Evolutionary conservation across 2,797 vertebrate genomes (phyloP).

Genomic region (Etheostoma perlongum): DNA sequence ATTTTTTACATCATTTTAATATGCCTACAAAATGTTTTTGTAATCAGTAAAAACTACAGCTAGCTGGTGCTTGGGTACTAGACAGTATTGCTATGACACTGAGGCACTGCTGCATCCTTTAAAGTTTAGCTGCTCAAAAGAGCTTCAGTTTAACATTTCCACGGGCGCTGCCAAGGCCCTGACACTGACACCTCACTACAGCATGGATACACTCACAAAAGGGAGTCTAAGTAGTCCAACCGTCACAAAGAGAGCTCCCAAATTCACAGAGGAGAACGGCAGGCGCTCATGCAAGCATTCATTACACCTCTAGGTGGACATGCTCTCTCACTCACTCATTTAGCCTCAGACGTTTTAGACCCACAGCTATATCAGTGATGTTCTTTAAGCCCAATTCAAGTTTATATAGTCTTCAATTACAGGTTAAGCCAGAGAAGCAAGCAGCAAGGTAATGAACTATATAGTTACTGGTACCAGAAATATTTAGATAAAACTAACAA

Average conservation of each 20-base stretch:
- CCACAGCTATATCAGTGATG: conserved; percentile 11
- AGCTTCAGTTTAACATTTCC: conserved; percentile 73
- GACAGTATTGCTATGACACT: conserved; percentile 10
- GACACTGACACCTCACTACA: conserved; percentile 71
- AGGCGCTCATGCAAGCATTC: conserved; percentile 29
- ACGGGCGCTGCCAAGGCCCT: conserved; percentile 69
- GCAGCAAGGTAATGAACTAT: conserved; percentile 17
- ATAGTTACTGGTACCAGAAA: conserved; percentile 18
- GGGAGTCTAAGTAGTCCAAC: conserved; percentile 61
- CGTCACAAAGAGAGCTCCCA: conserved; percentile 67
- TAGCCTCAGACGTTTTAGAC: conserved; percentile 15
- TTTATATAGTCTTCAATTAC: conserved; percentile 19
- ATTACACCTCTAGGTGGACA: conserved; percentile 21
- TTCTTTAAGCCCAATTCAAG: conserved; percentile 12
- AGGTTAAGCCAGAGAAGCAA: conserved; percentile 16
- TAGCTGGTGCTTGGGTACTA: conserved; percentile 1
- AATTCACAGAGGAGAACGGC: conserved; percentile 54
- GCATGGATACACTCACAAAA: conserved; percentile 68
- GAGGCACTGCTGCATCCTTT: conserved; percentile 45
- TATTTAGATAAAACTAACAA: conserved; percentile 8
- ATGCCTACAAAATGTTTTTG: neutral
- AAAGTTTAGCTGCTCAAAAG: conserved; percentile 43
- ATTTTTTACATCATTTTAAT: conserved; percentile 5
- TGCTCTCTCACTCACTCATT: conserved; percentile 22
- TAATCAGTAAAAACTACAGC: conserved; percentile 4